Conservation (phyloP, 2,113 vertebrate genomes). For the Periophthalmodon schlosseri region DNA sequence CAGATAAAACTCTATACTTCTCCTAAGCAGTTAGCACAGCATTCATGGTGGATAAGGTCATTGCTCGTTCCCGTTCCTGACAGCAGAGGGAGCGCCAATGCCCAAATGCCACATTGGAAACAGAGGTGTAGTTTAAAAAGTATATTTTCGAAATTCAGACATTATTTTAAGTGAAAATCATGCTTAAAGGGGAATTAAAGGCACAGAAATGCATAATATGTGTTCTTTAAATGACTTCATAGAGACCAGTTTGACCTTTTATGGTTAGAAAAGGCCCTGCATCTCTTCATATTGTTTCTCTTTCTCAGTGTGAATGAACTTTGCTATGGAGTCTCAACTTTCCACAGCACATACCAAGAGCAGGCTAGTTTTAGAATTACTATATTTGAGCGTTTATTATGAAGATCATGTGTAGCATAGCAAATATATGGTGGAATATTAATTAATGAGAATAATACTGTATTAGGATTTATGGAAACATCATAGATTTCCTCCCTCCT, state of each 20-base stretch:
- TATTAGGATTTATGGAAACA: not conserved
- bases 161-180: too few relatives aligned
- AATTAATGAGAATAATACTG: not conserved
- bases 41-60: too few relatives aligned
- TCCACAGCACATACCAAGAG: not conserved
- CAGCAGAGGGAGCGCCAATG: too few relatives aligned
- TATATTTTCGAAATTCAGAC: too few relatives aligned
- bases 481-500: not conserved
- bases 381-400: not conserved
- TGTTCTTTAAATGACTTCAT: not conserved
- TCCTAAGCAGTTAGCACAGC: too few relatives aligned
- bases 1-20: too few relatives aligned
- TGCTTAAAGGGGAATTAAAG: too few relatives aligned
- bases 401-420: not conserved
- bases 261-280: not conserved
- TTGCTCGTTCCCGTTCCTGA: too few relatives aligned
- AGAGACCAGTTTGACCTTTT: not conserved
- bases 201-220: too few relatives aligned
- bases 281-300: not conserved
- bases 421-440: not conserved
- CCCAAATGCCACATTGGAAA: too few relatives aligned
- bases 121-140: too few relatives aligned
- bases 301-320: not conserved
- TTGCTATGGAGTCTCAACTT: not conserved
- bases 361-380: not conserved